Evolutionary conservation across 2,113 vertebrate genomes (phyloP).

Genomic region (Caranx ignobilis): DNA sequence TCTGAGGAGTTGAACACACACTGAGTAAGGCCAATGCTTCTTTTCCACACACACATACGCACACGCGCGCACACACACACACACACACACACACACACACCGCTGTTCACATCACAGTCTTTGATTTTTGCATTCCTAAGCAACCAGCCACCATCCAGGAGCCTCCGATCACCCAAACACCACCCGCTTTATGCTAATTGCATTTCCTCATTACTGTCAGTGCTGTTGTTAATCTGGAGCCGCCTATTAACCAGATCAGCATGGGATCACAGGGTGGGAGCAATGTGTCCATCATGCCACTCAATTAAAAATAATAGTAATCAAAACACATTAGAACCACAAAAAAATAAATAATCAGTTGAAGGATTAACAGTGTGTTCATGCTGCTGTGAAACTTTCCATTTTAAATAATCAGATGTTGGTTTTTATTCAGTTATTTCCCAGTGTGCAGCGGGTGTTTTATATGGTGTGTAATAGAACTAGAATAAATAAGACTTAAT

Average conservation of each 20-base stretch:
- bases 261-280: background rate
- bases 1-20: constrained; percentile 43
- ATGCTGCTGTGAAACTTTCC: too few species aligned
- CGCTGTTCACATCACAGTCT: constrained; percentile 12
- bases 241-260: constrained; percentile 28
- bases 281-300: background rate
- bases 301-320: too few species aligned
- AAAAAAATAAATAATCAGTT: too few species aligned
- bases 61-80: constrained; percentile 13
- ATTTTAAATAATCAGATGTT: too few species aligned
- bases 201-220: constrained; percentile 29
- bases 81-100: constrained; percentile 32
- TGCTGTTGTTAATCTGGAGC: constrained; percentile 32
- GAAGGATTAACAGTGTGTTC: too few species aligned
- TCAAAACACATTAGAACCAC: too few species aligned
- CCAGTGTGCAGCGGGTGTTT: too few species aligned
- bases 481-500: too few species aligned
- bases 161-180: constrained; percentile 3
- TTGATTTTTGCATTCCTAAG: constrained; percentile 75
- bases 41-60: background rate
- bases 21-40: constrained; percentile 16
- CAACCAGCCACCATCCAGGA: constrained; percentile 14
- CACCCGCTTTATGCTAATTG: constrained; percentile 8
- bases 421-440: too few species aligned
- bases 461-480: too few species aligned